A percentile compares a stretch with the other conserved stretches of the same genome.
phyloP scores from a whole-genome alignment of 1,140 invertebrate species.

The Drosophila orena region DNA sequence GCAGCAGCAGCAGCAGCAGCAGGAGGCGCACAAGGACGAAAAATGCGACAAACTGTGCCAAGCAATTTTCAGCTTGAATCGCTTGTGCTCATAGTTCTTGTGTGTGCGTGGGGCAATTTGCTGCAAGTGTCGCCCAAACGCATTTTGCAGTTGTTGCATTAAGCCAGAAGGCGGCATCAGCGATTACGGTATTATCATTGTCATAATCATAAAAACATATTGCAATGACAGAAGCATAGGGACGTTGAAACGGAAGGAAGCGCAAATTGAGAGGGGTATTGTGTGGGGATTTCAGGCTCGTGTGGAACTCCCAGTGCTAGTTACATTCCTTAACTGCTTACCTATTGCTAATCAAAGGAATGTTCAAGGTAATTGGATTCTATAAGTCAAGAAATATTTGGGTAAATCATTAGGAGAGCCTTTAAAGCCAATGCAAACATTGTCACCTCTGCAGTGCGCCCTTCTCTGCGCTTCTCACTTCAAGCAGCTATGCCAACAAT shows the following conservation, averaged over 20 bases:
- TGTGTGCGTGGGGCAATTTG: constrained; percentile 54
- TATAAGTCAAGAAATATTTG: background rate
- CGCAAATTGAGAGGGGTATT: constrained; percentile 30
- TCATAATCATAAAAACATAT: constrained; percentile 76
- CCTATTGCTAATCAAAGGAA: background rate
- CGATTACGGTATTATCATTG: constrained; percentile 71
- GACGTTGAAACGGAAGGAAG: constrained; percentile 17
- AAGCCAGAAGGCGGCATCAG: constrained; percentile 53
- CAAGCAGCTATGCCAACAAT: constrained; percentile 9
- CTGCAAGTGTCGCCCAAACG: constrained; percentile 73
- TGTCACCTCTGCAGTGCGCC: background rate
- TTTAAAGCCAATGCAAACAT: background rate
- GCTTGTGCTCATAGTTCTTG: constrained; percentile 51
- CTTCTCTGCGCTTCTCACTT: constrained; percentile 19
- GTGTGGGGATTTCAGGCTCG: background rate
- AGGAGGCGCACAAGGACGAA: constrained; percentile 26
- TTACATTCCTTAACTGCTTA: background rate
- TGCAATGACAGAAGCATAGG: constrained; percentile 14
- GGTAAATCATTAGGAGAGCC: background rate
- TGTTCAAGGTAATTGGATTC: background rate
- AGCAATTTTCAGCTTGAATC: constrained; percentile 80
- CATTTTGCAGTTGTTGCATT: constrained; percentile 76
- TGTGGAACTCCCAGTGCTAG: constrained; percentile 7
- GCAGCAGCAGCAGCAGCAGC: constrained; percentile 1
- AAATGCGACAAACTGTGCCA: constrained; percentile 76